phyloP scores from a whole-genome alignment of 1,140 invertebrate genomes.

The Probaryconus sp. region DNA sequence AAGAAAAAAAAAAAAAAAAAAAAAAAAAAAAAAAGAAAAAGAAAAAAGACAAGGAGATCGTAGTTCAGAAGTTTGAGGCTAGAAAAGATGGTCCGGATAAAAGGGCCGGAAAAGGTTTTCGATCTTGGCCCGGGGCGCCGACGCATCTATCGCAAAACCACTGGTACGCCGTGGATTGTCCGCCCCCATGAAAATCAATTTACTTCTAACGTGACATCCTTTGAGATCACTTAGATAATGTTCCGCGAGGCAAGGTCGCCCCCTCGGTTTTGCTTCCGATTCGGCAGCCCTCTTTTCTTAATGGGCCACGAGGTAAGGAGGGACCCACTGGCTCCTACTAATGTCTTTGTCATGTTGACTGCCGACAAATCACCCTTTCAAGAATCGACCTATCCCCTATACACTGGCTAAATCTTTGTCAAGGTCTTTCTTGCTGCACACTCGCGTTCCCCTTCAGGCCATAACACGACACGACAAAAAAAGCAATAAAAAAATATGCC shows the following conservation, averaged over 20 bases:
- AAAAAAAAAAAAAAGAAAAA: too few species aligned
- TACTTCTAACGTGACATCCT: slow-evolving; percentile 66
- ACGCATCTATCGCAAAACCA: slow-evolving; percentile 51
- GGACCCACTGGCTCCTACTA: slow-evolving; percentile 53
- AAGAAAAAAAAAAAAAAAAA: too few species aligned
- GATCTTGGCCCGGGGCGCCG: slow-evolving; percentile 50
- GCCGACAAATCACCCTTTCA: slow-evolving; percentile 74
- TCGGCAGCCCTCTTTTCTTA: slow-evolving; percentile 52
- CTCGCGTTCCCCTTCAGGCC: slow-evolving; percentile 3
- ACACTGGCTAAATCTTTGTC: slow-evolving; percentile 62
- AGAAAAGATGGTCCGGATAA: slow-evolving; percentile 27
- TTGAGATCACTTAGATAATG: slow-evolving; percentile 68
- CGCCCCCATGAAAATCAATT: slow-evolving; percentile 75
- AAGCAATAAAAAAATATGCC: too few species aligned
- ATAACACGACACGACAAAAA: slow-evolving; percentile 2
- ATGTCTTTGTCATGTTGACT: slow-evolving; percentile 76
- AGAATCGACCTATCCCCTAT: slow-evolving; percentile 45
- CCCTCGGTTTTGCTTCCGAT: background rate
- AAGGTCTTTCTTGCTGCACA: too few species aligned
- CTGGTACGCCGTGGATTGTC: slow-evolving; percentile 42
- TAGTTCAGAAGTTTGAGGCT: too few species aligned
- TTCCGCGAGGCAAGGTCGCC: slow-evolving; percentile 58
- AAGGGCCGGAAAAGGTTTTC: slow-evolving; percentile 46
- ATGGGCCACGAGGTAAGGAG: slow-evolving; percentile 63
- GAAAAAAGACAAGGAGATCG: too few species aligned